Evolutionary conservation across 2,113 vertebrate genomes (phyloP).

Genomic region (Apus apus): DNA sequence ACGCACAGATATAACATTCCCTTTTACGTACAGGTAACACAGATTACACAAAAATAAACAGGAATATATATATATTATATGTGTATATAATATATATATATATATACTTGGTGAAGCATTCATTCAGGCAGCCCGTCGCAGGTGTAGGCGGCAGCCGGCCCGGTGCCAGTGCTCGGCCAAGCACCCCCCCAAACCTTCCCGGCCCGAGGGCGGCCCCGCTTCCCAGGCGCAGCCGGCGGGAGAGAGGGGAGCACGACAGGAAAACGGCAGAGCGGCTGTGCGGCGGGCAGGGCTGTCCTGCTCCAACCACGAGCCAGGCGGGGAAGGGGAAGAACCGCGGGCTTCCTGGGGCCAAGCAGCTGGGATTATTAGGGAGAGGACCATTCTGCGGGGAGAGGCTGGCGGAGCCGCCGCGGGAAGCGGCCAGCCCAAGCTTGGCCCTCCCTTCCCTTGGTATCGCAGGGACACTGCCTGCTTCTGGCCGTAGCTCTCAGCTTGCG

Average conservation of each 20-base stretch:
- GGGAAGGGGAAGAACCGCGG: background rate
- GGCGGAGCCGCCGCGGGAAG: background rate
- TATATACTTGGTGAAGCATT: conserved; percentile 59
- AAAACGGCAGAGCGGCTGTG: background rate
- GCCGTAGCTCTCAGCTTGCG: background rate
- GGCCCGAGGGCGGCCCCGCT: too few species aligned
- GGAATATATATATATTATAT: background rate
- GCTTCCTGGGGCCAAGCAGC: background rate
- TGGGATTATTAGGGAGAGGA: background rate
- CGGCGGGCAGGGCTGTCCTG: background rate
- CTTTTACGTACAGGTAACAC: conserved; percentile 35
- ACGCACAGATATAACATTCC: conserved; percentile 60
- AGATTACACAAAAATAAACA: conserved; percentile 44
- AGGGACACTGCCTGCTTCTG: background rate
- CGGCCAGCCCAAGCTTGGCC: background rate
- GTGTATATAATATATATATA: too few species aligned
- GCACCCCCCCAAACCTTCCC: too few species aligned
- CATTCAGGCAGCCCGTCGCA: background rate
- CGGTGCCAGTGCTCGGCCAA: background rate
- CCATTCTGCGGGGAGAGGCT: background rate
- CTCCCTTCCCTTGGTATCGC: background rate
- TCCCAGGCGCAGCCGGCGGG: too few species aligned
- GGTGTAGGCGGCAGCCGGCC: background rate
- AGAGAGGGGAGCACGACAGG: background rate
- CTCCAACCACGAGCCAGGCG: background rate